Percentiles rank a stretch among this genome's conserved stretches.
These are phyloP conservation scores for Spea multiplicata DNA, from an alignment of 2,113 vertebrate species.

Conservation along the genomic window DNA sequence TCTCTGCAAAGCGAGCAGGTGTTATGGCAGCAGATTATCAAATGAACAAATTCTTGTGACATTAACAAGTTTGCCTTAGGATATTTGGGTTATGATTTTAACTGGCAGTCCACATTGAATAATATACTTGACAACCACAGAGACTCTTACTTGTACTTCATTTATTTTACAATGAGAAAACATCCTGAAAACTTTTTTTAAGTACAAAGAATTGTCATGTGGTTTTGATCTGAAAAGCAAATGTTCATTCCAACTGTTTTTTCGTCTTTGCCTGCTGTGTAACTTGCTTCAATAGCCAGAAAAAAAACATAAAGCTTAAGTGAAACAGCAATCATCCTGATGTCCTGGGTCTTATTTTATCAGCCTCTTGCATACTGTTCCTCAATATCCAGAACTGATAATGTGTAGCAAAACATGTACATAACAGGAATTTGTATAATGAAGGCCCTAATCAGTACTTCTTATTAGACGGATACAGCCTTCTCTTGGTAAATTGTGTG, in stretches of 20 bases:
- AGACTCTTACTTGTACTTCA: slow-evolving; percentile 27
- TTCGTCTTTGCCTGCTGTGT: slow-evolving; percentile 20
- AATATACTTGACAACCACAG: slow-evolving; percentile 9
- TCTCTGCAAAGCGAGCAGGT: neutral
- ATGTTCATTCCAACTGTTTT: slow-evolving; percentile 44
- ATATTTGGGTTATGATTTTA: slow-evolving; percentile 17
- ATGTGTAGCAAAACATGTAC: slow-evolving; percentile 5
- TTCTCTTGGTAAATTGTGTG: slow-evolving; percentile 3
- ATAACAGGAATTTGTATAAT: neutral
- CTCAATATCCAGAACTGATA: slow-evolving; percentile 26
- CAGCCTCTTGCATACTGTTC: slow-evolving; percentile 34
- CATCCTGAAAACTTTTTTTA: slow-evolving; percentile 14
- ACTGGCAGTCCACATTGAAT: slow-evolving; percentile 19
- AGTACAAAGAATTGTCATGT: slow-evolving; percentile 39
- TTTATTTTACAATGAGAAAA: slow-evolving; percentile 31
- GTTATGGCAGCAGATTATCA: neutral
- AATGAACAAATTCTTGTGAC: neutral
- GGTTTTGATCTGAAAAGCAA: slow-evolving; percentile 34
- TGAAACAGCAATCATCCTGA: slow-evolving; percentile 36
- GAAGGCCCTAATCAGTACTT: neutral
- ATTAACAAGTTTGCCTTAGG: slow-evolving; percentile 23
- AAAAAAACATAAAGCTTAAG: slow-evolving; percentile 32
- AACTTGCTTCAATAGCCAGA: slow-evolving; percentile 29
- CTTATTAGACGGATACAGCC: neutral
- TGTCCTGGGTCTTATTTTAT: slow-evolving; percentile 43